Conservation (phyloP, 2,888 invertebrate species). For the Villa cingulata region DNA sequence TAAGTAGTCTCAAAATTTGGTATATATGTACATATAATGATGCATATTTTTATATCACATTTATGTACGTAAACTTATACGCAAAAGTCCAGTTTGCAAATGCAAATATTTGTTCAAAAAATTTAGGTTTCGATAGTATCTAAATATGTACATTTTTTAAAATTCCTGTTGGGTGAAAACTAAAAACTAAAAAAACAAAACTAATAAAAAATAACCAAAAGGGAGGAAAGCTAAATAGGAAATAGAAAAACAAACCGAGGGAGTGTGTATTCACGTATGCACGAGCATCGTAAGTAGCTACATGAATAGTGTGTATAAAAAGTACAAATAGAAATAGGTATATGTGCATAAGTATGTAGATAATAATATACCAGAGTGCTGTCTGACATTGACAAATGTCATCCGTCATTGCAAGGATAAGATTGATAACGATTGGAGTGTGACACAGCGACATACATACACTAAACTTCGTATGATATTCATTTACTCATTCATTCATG, state of each 20-base stretch:
- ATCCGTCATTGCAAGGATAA: constrained; percentile 39
- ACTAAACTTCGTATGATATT: neutral
- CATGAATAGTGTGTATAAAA: no score
- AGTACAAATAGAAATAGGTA: no score
- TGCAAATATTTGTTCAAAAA: constrained; percentile 7
- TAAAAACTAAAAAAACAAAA: neutral
- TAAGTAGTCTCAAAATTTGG: no score
- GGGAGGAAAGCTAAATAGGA: neutral
- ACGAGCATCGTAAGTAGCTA: no score
- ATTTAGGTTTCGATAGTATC: no score
- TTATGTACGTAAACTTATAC: no score
- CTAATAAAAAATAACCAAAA: neutral
- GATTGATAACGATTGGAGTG: constrained; percentile 39
- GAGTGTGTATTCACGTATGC: neutral
- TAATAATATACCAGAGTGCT: no score
- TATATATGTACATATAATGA: no score
- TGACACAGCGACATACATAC: constrained; percentile 31
- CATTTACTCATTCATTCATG: neutral
- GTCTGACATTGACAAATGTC: constrained; percentile 38
- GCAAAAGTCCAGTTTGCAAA: neutral
- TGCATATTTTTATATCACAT: no score
- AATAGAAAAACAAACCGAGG: no score
- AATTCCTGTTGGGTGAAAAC: neutral
- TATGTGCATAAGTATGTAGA: no score
- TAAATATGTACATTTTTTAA: neutral